Percentiles rank a stretch among this genome's conserved stretches.
Conservation (phyloP, 1,140 invertebrate genomes). For the Drosophila tropicalis region DNA sequence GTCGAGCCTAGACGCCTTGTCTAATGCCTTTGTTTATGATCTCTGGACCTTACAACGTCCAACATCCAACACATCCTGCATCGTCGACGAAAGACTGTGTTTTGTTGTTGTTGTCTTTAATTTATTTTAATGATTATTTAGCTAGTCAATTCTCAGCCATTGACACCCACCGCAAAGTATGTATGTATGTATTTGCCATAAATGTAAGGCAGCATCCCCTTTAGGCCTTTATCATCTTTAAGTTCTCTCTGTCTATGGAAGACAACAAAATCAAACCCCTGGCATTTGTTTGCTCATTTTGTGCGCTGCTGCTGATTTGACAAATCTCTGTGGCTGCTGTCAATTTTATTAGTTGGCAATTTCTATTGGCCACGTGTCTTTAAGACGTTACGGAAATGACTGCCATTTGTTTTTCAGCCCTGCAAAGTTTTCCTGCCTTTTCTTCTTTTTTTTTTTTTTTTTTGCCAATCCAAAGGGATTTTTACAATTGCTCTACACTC, state of each 20-base stretch:
- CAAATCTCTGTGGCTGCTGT: conserved; percentile 55
- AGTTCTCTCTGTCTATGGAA: background rate
- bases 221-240: background rate
- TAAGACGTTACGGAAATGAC: conserved; percentile 72
- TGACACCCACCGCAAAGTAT: conserved; percentile 47
- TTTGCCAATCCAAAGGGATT: conserved; percentile 36
- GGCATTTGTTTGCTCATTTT: conserved; percentile 43
- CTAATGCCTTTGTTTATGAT: conserved; percentile 78
- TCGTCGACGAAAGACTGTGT: background rate
- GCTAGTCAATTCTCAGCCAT: conserved; percentile 7
- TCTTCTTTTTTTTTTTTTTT: background rate
- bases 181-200: conserved; percentile 30
- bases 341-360: conserved; percentile 75
- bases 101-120: conserved; percentile 32
- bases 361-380: conserved; percentile 60
- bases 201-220: conserved; percentile 29
- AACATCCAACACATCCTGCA: conserved; percentile 4
- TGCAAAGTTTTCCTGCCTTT: background rate
- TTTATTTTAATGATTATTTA: conserved; percentile 59
- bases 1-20: conserved; percentile 59
- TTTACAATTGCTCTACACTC: conserved; percentile 10
- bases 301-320: conserved; percentile 40
- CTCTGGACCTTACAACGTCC: conserved; percentile 7
- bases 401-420: conserved; percentile 53
- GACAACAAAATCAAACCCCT: background rate